These are phyloP conservation scores for Psittacula cyanocephala DNA, from an alignment of 2,113 vertebrate species.

Conservation along the genomic window DNA sequence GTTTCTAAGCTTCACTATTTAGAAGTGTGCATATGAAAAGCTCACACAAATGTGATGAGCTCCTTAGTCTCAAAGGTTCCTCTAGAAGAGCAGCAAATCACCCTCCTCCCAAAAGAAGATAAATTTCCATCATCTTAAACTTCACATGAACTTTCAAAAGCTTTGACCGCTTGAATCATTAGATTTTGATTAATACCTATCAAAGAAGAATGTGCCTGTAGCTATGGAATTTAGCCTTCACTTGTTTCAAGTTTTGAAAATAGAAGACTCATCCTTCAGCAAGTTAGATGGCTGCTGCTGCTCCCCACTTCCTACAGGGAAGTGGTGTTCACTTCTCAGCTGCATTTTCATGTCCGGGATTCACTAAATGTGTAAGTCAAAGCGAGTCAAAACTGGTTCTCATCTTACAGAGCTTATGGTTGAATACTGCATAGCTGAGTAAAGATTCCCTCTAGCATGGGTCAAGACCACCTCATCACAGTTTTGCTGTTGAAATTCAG, in stretches of 20 bases:
- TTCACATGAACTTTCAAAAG: neutral
- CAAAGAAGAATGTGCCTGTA: neutral
- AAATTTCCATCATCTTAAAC: neutral
- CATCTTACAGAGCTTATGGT: neutral
- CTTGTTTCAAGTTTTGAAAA: constrained; percentile 3
- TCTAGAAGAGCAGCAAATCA: neutral
- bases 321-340: neutral
- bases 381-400: neutral
- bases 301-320: neutral
- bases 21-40: neutral
- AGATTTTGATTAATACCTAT: constrained; percentile 6
- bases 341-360: neutral
- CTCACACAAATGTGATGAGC: neutral
- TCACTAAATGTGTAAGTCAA: neutral
- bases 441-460: neutral
- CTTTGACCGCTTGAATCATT: neutral
- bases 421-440: neutral
- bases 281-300: neutral
- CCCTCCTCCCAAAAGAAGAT: neutral
- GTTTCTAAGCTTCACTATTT: neutral
- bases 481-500: neutral
- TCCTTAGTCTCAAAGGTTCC: neutral
- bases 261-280: neutral
- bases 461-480: neutral
- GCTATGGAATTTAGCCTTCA: neutral